Percentiles rank a stretch among this genome's conserved stretches.
These are phyloP conservation scores for Phortica variegata DNA, from an alignment of 1,140 invertebrate genomes.

Conservation along the genomic window DNA sequence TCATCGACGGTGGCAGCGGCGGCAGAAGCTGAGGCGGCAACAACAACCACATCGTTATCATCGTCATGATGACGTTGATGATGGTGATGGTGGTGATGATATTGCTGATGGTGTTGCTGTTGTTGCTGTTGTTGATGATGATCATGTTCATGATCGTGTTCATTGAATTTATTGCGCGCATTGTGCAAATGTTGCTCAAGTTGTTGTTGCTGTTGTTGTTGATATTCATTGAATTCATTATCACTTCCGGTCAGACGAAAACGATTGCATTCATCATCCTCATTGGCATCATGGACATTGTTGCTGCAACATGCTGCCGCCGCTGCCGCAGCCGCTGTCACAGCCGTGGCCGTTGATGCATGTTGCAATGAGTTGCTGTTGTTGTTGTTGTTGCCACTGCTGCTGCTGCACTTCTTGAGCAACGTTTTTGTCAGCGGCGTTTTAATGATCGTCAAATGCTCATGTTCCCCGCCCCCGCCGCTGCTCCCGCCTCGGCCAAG, in stretches of 20 bases:
- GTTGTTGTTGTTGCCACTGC: slow-evolving; percentile 4
- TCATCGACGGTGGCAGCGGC: too few species aligned
- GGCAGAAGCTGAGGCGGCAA: too few species aligned
- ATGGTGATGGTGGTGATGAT: slow-evolving; percentile 17
- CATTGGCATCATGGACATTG: too few species aligned
- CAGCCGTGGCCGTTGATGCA: slow-evolving; percentile 4
- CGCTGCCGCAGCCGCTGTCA: slow-evolving; percentile 21
- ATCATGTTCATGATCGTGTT: slow-evolving; percentile 40
- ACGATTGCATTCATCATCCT: too few species aligned
- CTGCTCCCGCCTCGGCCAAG: slow-evolving; percentile 2
- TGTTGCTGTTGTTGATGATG: slow-evolving; percentile 26
- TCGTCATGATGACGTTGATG: slow-evolving; percentile 6
- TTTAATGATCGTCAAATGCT: slow-evolving; percentile 45
- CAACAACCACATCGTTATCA: too few species aligned
- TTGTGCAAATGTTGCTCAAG: slow-evolving; percentile 17
- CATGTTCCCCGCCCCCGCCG: slow-evolving; percentile 10
- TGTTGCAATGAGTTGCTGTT: slow-evolving; percentile 4
- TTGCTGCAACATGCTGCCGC: slow-evolving; percentile 12
- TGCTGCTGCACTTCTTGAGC: slow-evolving; percentile 48
- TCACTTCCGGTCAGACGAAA: too few species aligned
- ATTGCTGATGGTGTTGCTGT: slow-evolving; percentile 2
- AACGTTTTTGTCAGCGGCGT: slow-evolving; percentile 48
- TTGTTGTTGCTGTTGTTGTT: not conserved
- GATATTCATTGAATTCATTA: too few species aligned
- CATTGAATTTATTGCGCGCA: slow-evolving; percentile 46